Conservation (phyloP, 2,113 vertebrate species). For the Macaca nemestrina region DNA sequence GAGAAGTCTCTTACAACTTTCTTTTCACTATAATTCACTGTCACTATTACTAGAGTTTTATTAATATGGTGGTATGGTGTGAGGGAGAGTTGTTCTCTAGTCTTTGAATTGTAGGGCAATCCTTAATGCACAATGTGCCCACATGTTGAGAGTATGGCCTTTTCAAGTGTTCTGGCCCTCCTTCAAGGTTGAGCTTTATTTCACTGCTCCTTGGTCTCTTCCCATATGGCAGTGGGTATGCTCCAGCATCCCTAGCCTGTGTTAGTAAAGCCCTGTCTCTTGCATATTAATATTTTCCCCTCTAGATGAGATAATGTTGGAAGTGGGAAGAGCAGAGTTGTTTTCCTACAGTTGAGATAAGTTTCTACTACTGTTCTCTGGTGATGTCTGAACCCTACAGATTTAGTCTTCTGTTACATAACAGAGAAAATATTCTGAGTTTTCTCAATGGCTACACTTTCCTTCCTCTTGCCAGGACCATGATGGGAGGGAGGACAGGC, state of each 20-base stretch:
- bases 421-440: not conserved
- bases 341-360: not conserved
- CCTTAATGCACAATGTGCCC: not conserved
- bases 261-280: too few relatives aligned
- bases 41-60: not conserved
- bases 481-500: rapidly evolving
- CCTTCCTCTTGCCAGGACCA: not conserved
- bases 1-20: not conserved
- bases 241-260: not conserved
- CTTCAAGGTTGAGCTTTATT: not conserved
- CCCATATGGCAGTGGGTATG: not conserved
- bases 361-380: not conserved
- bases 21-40: not conserved
- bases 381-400: not conserved
- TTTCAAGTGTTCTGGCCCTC: not conserved
- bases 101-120: not conserved
- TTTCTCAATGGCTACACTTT: not conserved
- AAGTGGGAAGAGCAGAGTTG: not conserved
- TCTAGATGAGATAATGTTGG: not conserved
- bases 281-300: not conserved
- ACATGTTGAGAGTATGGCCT: not conserved
- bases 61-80: not conserved
- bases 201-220: not conserved
- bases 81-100: not conserved
- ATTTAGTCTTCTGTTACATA: not conserved